Conservation (phyloP, 64 coral and sea anemone species). For the Orbicella faveolata region DNA sequence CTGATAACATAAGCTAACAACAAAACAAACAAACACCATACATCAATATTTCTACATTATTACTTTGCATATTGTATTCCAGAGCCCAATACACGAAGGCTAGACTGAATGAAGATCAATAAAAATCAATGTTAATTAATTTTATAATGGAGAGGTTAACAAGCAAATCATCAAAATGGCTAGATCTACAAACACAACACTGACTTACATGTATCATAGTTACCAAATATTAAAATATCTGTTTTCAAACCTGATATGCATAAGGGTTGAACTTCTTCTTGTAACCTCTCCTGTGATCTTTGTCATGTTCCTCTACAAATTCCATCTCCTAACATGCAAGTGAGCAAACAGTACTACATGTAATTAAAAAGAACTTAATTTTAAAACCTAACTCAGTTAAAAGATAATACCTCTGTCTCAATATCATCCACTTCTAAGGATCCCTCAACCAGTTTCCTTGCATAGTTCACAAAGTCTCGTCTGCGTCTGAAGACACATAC, state of each 20-base stretch:
- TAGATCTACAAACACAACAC: too few relatives aligned
- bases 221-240: too few relatives aligned
- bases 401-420: conserved; percentile 9
- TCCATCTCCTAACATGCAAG: conserved; percentile 71
- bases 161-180: too few relatives aligned
- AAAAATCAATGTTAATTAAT: too few relatives aligned
- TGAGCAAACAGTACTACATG: background rate
- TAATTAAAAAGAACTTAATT: conserved; percentile 13
- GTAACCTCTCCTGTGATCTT: background rate
- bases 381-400: background rate
- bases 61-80: too few relatives aligned
- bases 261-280: conserved; percentile 68
- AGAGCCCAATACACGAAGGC: too few relatives aligned
- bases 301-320: conserved; percentile 40
- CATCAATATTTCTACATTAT: too few relatives aligned
- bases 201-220: background rate
- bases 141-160: too few relatives aligned
- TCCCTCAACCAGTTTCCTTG: conserved; percentile 87
- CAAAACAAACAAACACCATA: background rate
- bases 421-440: conserved; percentile 55
- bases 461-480: conserved; percentile 84
- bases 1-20: conserved; percentile 90
- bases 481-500: conserved; percentile 56
- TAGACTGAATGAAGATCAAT: too few relatives aligned
- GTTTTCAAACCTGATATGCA: conserved; percentile 74